Evolutionary conservation across 1,140 invertebrate species (phyloP), one percentile per base, ranked within the genome.

Genomic region (Drosophila mayri): DNA sequence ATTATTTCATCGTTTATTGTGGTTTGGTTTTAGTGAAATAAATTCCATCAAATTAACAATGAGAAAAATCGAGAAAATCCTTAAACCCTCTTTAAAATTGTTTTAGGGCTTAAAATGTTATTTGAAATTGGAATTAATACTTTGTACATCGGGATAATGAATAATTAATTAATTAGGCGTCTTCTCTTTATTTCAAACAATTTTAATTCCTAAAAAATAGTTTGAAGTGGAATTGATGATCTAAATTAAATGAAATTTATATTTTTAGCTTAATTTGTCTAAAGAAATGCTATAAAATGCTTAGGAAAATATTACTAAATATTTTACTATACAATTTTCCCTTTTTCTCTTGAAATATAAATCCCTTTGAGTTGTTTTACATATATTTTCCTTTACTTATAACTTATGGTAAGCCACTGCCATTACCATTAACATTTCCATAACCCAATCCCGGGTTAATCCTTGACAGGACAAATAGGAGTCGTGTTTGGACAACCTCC

Each of bases 371-470:
- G 1, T 0, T 8, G 1, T n/a, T 10, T 11, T 30, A 30, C 0
- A n/a, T 6, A 6, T 12, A 50, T 3, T 32, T 12, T 1, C 25
- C 44, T 25, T 46, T 11, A n/a, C 25, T 16, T 16, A 1, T n/a
- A 30, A 7, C 1, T 35, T 64, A 58, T 16, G 12, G 30, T 37
- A 61, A 25, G 20, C 32, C 62, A 12, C 3, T 65, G 12, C 6
- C 63, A 46, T 44, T 47, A 38, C 22, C 59, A 38, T 25, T 59
- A 54, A 37, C 50, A 35, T 35, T 35, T 62, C 57, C 30, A 37
- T 20, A 44, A 16, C 25, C 12, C 10, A 66, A 67, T 64, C 16
- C 18, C 8, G 9, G n/a, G 28, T 28, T 66, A 68, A 68, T 66
- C 61, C 65, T 16, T 40, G 14, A 30, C 35, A 57, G 35, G 16